Evolutionary conservation across 2,113 vertebrate species (phyloP).

Genomic region (Lipophrys pholis): DNA sequence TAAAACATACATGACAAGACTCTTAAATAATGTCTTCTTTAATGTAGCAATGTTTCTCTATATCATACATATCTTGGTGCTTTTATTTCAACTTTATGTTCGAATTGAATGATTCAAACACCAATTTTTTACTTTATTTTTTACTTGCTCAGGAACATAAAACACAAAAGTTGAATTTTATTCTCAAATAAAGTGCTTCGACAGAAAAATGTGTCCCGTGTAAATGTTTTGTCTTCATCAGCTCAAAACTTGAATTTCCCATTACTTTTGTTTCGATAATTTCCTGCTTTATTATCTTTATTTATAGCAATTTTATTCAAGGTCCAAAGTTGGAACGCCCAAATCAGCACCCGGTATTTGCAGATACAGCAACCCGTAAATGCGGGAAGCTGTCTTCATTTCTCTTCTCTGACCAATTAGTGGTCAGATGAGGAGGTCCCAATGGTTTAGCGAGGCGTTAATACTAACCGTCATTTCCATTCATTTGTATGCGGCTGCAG

Average conservation of each 20-base stretch:
- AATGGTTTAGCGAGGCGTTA: constrained; percentile 68
- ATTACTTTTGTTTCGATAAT: neutral
- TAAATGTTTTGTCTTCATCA: neutral
- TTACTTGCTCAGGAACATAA: too few species aligned
- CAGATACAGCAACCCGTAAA: constrained; percentile 35
- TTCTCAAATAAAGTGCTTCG: too few species aligned
- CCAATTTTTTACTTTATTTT: too few species aligned
- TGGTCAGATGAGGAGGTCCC: constrained; percentile 75
- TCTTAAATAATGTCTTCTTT: too few species aligned
- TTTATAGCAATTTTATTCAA: neutral
- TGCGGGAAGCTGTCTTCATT: constrained; percentile 57
- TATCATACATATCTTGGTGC: too few species aligned
- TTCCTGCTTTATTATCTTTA: neutral
- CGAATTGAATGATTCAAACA: too few species aligned
- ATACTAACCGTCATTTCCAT: constrained; percentile 75
- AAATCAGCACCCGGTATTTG: constrained; percentile 41
- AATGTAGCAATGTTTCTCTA: too few species aligned
- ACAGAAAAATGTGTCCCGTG: neutral
- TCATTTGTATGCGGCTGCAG: constrained; percentile 86
- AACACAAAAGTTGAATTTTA: too few species aligned
- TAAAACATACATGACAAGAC: too few species aligned
- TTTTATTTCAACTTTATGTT: too few species aligned
- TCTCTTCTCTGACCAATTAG: constrained; percentile 74
- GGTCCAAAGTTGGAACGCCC: neutral
- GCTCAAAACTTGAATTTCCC: neutral